Evolutionary conservation across 2,888 invertebrate genomes (phyloP), one percentile per base, ranked within the genome.

Genomic region (Paralinhomoeus sp.): DNA sequence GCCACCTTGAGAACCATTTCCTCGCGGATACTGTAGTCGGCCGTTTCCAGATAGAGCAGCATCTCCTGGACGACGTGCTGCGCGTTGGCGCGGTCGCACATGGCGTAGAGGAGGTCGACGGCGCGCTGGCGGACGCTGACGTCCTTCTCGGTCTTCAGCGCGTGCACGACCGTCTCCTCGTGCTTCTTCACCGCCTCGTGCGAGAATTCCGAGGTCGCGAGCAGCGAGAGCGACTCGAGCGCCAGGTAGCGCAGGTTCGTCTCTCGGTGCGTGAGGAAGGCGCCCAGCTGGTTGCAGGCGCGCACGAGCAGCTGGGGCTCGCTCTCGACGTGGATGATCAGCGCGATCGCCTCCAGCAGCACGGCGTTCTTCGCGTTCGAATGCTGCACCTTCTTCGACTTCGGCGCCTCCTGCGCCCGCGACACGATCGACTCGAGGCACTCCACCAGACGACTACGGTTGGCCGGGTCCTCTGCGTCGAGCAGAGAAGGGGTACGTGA

Each of bases 281-380:
- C 91, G 1, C 97, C 97, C 52, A 99, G 72, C 65, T 97, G 97
- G 66, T 97, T 97, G 65, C 93, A 97, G 42, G 91, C 93, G 50
- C 97, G 75, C 37, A 97, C 93, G 58, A 99, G 71, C 51, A 99
- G 72, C 40, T 54, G 53, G 36, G 61, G 60, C 45, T 61, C 61
- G 34, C 51, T 79, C 63, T 97, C 97, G 71, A 91, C 89, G 64
- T 99, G 97, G 61, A 99, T 97, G 53, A 99, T 97, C 53, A 99
- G 74, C 69, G 91, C 91, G 63, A 99, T 99, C 39, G 97, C 93
- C 71, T 99, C 97, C 71, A 99, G 97, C 21, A 99, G 72, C 24
- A 99, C 93, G 42, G 97, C 91, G 71, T 99, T 97, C 68, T 97
- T 97, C 46, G 97, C 93, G 72, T 99, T 99, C 41, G 93, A 91